These are phyloP conservation scores for Pardalotus punctatus DNA, from an alignment of 2,113 vertebrate species.

Conservation along the genomic window DNA sequence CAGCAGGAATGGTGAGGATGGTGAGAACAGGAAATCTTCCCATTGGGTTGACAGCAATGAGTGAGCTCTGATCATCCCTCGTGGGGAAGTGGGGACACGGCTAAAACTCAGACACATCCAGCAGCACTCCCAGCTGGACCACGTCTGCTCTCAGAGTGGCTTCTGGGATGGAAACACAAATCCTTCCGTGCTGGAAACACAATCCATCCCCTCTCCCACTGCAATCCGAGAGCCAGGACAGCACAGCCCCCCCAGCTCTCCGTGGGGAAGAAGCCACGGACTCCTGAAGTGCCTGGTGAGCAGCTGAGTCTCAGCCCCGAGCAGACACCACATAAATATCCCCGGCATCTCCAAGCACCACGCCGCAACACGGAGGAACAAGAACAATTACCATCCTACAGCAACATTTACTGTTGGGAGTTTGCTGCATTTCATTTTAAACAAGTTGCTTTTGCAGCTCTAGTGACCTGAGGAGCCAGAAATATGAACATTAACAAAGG, in stretches of 20 bases:
- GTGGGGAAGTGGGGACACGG: accelerated
- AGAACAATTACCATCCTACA: background rate
- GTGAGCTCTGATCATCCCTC: background rate
- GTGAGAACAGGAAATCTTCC: background rate
- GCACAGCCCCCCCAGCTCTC: background rate
- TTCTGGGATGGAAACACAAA: background rate
- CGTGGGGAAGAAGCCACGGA: background rate
- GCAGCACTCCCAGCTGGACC: background rate
- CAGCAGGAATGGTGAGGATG: background rate
- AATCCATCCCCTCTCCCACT: background rate
- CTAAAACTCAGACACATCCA: background rate
- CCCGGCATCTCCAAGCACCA: background rate
- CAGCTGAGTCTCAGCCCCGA: background rate
- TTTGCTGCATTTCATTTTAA: slow-evolving; percentile 19
- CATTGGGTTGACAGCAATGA: background rate
- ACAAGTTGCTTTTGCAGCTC: slow-evolving; percentile 28
- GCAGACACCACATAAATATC: background rate
- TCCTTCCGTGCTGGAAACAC: background rate
- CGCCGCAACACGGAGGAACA: background rate
- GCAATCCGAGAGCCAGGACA: background rate
- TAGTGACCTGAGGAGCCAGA: slow-evolving; percentile 28
- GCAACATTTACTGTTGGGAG: background rate
- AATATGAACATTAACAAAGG: slow-evolving; percentile 43
- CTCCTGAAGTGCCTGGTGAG: background rate
- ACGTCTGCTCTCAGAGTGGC: background rate